Conservation (phyloP, 2,797 vertebrate species). For the Paratrypauchen microcephalus region DNA sequence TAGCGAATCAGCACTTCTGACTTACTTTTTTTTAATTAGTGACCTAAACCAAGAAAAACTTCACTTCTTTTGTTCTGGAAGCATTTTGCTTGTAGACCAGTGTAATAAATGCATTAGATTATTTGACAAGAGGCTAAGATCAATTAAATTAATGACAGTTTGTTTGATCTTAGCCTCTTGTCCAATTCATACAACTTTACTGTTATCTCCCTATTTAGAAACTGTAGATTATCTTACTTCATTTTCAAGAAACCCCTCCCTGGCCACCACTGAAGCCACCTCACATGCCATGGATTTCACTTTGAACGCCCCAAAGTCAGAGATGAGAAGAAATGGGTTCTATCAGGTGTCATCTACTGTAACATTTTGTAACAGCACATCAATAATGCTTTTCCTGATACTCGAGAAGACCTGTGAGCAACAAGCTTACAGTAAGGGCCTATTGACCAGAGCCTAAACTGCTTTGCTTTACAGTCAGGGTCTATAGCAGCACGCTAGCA, state of each 20-base stretch:
- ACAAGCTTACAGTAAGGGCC: conserved; percentile 79
- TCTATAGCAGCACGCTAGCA: conserved; percentile 60
- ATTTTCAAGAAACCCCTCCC: conserved; percentile 35
- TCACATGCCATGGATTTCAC: conserved; percentile 47
- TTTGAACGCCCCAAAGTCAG: conserved; percentile 26
- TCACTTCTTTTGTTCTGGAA: too few species aligned
- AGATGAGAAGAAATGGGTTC: conserved; percentile 43
- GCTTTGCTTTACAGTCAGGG: conserved; percentile 74
- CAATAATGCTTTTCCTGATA: conserved; percentile 69
- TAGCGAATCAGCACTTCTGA: too few species aligned
- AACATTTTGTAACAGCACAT: conserved; percentile 55
- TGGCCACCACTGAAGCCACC: conserved; percentile 23
- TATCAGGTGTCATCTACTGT: conserved; percentile 63
- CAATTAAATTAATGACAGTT: too few species aligned
- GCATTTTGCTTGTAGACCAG: too few species aligned
- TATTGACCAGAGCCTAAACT: conserved; percentile 70
- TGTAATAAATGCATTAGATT: too few species aligned
- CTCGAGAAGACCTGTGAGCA: conserved; percentile 67
- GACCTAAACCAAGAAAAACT: too few species aligned
- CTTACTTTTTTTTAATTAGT: too few species aligned
- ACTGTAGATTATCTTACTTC: conserved; percentile 19
- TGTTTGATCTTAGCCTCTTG: conserved; percentile 7
- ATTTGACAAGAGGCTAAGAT: too few species aligned
- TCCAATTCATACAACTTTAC: conserved; percentile 1
- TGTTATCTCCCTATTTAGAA: conserved; percentile 24